Evolutionary conservation across 1,140 invertebrate genomes (phyloP).

Genomic region (Ylistrum balloti): DNA sequence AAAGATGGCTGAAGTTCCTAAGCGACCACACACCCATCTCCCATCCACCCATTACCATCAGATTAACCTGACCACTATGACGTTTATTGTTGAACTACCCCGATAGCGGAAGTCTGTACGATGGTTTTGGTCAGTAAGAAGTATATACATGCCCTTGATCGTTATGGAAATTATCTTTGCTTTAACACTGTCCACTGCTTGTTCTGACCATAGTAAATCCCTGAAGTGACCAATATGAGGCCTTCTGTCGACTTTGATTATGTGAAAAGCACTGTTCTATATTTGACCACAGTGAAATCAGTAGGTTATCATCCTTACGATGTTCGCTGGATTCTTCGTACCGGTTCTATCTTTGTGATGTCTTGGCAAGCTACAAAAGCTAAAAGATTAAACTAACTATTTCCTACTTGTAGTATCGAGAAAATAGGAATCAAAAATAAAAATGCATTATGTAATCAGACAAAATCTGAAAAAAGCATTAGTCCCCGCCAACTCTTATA

Average conservation of each 20-base stretch:
- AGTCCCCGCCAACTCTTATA: background rate
- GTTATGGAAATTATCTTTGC: background rate
- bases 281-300: background rate
- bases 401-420: background rate
- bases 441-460: background rate
- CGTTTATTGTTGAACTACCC: too few relatives aligned
- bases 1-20: too few relatives aligned
- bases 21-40: too few relatives aligned
- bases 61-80: too few relatives aligned
- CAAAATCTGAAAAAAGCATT: background rate
- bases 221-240: background rate
- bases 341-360: background rate
- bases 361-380: slow-evolving; percentile 14
- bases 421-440: background rate
- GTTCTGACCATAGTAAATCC: too few relatives aligned
- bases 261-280: background rate
- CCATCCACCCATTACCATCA: too few relatives aligned
- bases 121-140: too few relatives aligned
- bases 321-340: background rate
- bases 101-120: too few relatives aligned
- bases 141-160: background rate
- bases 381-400: background rate
- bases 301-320: too few relatives aligned
- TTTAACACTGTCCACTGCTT: too few relatives aligned
- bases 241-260: background rate